A percentile compares a stretch with the other conserved stretches of the same genome.
phyloP scores from a whole-genome alignment of 2,888 invertebrate genomes.

The Cactoblastis cactorum region DNA sequence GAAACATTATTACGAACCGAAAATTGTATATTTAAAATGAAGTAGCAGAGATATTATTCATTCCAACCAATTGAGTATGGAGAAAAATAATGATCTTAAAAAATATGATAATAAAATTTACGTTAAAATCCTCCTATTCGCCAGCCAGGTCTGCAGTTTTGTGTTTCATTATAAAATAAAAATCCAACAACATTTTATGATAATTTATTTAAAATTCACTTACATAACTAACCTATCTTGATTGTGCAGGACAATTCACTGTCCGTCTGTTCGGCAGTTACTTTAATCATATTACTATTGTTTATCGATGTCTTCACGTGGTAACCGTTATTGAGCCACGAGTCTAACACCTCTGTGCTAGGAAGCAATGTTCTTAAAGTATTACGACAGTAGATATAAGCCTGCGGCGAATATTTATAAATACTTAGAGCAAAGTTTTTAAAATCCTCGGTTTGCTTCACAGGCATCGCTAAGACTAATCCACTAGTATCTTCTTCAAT shows the following conservation, averaged over 20 bases:
- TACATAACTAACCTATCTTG: slow-evolving; percentile 43
- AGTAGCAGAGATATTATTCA: too few species aligned
- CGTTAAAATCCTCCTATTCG: too few species aligned
- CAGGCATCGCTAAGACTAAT: slow-evolving; percentile 66
- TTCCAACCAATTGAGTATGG: too few species aligned
- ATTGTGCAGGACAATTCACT: slow-evolving; percentile 64
- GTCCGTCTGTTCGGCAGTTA: slow-evolving; percentile 62
- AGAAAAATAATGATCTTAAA: too few species aligned
- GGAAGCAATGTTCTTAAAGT: slow-evolving; percentile 65
- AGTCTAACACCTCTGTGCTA: slow-evolving; percentile 62
- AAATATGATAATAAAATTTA: too few species aligned
- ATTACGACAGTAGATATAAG: slow-evolving; percentile 68
- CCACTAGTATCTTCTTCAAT: slow-evolving; percentile 66
- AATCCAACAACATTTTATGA: not conserved
- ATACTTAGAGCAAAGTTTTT: slow-evolving; percentile 69
- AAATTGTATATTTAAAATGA: too few species aligned
- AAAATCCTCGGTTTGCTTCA: slow-evolving; percentile 65
- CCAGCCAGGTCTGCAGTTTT: too few species aligned
- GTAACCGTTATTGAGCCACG: slow-evolving; percentile 59
- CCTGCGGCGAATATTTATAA: slow-evolving; percentile 71
- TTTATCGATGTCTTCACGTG: slow-evolving; percentile 55
- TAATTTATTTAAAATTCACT: slow-evolving; percentile 22
- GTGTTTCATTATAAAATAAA: too few species aligned
- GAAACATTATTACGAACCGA: too few species aligned
- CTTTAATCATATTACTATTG: slow-evolving; percentile 54